Evolutionary conservation across 2,113 vertebrate species (phyloP).

Genomic region (Ctenodactylus gundi): DNA sequence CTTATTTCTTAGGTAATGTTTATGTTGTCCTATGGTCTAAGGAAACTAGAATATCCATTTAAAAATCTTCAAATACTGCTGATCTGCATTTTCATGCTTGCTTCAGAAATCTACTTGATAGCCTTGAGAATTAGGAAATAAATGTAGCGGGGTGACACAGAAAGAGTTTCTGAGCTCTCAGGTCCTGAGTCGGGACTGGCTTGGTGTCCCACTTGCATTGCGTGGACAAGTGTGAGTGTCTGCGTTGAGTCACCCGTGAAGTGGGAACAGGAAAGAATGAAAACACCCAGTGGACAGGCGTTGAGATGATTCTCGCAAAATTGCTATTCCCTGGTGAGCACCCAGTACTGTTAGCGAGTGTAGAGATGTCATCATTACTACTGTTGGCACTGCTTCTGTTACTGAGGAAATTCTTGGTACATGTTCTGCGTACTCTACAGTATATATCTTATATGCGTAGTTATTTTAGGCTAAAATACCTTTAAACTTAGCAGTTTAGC

Average conservation of each 20-base stretch:
- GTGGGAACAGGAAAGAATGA: neutral
- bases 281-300: neutral
- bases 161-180: neutral
- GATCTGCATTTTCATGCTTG: conserved; percentile 19
- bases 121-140: conserved; percentile 29
- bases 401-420: neutral
- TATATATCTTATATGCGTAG: neutral
- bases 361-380: neutral
- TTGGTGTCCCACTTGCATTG: neutral
- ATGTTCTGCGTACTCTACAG: neutral
- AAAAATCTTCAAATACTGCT: neutral
- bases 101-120: neutral
- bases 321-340: neutral
- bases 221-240: neutral
- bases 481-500: neutral
- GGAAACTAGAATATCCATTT: neutral
- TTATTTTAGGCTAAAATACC: neutral
- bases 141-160: neutral
- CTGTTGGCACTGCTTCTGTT: neutral
- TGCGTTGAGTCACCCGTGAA: conserved; percentile 2
- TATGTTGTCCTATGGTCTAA: neutral
- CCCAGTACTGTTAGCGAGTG: neutral
- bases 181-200: neutral
- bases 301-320: neutral
- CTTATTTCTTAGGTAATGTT: conserved; percentile 15